phyloP scores from a whole-genome alignment of 2,113 vertebrate species.

The Plestiodon gilberti region DNA sequence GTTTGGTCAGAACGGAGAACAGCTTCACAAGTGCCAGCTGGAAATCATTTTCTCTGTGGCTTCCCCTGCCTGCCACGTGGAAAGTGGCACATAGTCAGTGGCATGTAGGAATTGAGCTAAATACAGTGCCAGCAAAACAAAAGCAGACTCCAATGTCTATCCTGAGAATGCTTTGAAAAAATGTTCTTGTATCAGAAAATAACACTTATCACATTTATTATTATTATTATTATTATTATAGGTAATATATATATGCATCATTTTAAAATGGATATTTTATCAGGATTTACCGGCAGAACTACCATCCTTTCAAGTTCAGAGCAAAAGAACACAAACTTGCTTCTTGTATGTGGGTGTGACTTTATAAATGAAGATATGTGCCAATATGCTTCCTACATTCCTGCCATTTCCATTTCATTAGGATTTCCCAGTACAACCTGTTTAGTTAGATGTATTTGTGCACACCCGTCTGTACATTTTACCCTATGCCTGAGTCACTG shows the following conservation, averaged over 20 bases:
- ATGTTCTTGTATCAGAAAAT: background rate
- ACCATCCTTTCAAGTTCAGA: background rate
- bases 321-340: background rate
- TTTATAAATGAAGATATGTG: slow-evolving; percentile 15
- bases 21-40: background rate
- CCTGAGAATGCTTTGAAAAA: background rate
- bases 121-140: background rate
- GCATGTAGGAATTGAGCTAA: background rate
- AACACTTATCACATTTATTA: background rate
- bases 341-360: background rate
- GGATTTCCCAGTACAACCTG: slow-evolving; percentile 2
- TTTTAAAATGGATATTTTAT: background rate
- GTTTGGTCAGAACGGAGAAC: background rate
- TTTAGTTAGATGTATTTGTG: slow-evolving; percentile 28
- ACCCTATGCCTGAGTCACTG: slow-evolving; percentile 2
- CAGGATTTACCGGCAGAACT: background rate
- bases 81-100: background rate
- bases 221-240: too few species aligned
- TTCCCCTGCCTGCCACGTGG: too few species aligned
- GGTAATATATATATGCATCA: background rate
- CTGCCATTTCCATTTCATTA: slow-evolving; percentile 11
- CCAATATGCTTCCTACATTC: background rate
- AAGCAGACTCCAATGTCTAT: background rate
- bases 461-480: background rate
- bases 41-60: background rate